Percentiles rank a stretch among this genome's conserved stretches.
Conservation (phyloP, 2,113 vertebrate species). For the Cranoglanis bouderius region DNA sequence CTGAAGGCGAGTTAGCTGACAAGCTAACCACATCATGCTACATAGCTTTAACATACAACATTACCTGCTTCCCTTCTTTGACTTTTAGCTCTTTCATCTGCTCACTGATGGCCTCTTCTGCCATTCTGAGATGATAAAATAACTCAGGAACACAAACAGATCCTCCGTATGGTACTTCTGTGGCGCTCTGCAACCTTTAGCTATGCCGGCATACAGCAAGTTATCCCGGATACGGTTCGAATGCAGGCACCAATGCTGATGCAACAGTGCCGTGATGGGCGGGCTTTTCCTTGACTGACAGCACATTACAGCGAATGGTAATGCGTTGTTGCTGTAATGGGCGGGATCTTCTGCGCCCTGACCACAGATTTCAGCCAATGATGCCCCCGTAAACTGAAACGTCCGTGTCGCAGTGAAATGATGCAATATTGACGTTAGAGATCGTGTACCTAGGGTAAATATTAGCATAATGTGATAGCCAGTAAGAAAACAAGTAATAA, state of each 20-base stretch:
- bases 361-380: conserved; percentile 28
- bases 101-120: conserved; percentile 63
- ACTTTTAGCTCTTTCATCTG: conserved; percentile 71
- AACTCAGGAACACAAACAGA: background rate
- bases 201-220: background rate
- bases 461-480: background rate
- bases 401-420: background rate
- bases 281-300: background rate
- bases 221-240: conserved; percentile 39
- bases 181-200: background rate
- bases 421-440: background rate
- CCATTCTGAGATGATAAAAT: conserved; percentile 58
- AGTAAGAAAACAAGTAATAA: background rate
- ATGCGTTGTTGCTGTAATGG: background rate
- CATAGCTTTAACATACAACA: background rate
- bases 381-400: background rate
- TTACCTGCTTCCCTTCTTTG: conserved; percentile 66
- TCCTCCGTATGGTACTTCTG: background rate
- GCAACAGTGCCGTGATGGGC: conserved; percentile 25
- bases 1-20: conserved; percentile 45
- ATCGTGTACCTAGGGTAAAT: background rate
- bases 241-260: conserved; percentile 48
- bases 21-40: background rate
- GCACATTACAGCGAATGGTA: background rate
- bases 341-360: conserved; percentile 13